Base-by-base conservation (phyloP, 1,140 invertebrate genomes). In the Stegodyphus dumicola region DNA sequence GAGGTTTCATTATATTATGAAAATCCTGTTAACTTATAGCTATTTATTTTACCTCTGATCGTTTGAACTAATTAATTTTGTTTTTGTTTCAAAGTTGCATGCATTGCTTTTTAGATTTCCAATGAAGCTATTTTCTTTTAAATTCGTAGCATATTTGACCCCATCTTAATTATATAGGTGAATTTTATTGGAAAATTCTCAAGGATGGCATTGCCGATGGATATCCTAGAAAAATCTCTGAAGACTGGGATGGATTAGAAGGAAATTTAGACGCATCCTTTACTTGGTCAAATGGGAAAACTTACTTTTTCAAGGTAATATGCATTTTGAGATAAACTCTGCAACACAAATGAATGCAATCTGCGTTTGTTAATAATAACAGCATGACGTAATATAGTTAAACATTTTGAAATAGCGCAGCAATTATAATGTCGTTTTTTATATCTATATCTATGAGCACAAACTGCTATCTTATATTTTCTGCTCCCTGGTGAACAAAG, bases 231-330 rank as follows among this genome's bases (percentile, higher is more conserved):
- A 85, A 69, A 77, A 97, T 98, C 69, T 93, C 93, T 0, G 92
- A 93, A 80, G 93, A 94, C 18, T 97, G 96, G 95, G 93, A 93
- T 71, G 95, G 95, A 67, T 91, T 98, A 56, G 95, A 95, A n/a
- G 94, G 94, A 64, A 94, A 96, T 90, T 94, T 98, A 67, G 95
- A 98, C 90, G 95, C 96, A 10, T 95, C 95, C 7, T 96, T 97
- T 88, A 97, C 96, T 0, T 97, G 96, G 90, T 88, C 88, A 33
- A 96, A 97, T 90, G 96, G 95, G 84, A 96, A 96, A 90, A 97
- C 95, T 5, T 97, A 96, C 90, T 97, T 97, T 92, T 88, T 89
- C 70, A 88, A 89, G 86, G 88, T 85, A 69, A 51, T 56, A 71
- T 9, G 33, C 33, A 3, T 33, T 33, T 33, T 33, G 33, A 33